Percentiles rank a stretch among this genome's conserved stretches.
Conservation (phyloP, 2,888 invertebrate species). For the Drosophila infuscata region DNA sequence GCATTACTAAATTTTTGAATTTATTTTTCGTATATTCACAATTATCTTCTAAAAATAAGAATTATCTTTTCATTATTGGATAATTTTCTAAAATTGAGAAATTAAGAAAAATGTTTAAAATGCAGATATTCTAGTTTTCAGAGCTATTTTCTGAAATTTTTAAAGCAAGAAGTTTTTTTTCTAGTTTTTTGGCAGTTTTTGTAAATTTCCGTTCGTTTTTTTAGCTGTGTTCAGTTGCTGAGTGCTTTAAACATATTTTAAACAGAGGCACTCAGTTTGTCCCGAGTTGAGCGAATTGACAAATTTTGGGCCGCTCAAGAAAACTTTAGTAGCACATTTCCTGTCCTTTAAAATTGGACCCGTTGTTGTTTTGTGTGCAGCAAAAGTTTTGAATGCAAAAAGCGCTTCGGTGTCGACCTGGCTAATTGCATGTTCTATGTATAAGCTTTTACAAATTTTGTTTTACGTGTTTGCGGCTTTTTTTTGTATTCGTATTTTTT, state of each 20-base stretch:
- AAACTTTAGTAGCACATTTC: slow-evolving; percentile 25
- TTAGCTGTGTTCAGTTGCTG: background rate
- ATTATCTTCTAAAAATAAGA: background rate
- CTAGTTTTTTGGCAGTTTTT: background rate
- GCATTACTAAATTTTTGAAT: too few relatives aligned
- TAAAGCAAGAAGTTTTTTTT: background rate
- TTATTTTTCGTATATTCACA: background rate
- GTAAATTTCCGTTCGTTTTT: background rate
- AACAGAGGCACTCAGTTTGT: too few relatives aligned
- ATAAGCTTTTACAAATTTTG: slow-evolving; percentile 55
- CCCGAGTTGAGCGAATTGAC: background rate
- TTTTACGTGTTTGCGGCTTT: slow-evolving; percentile 44
- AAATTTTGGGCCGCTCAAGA: background rate
- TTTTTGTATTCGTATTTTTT: slow-evolving; percentile 41
- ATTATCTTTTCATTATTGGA: background rate
- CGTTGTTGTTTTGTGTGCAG: slow-evolving; percentile 4
- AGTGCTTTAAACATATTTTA: background rate
- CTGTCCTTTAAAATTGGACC: slow-evolving; percentile 26
- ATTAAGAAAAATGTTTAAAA: background rate
- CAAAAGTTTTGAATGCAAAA: slow-evolving; percentile 4
- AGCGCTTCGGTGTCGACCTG: slow-evolving; percentile 31
- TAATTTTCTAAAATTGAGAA: background rate
- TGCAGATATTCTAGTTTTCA: background rate
- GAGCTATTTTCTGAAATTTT: background rate
- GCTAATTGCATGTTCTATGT: slow-evolving; percentile 70